Percentiles rank a stretch among this genome's conserved stretches.
Conservation (phyloP, 2,797 vertebrate genomes). For the Orestias chungarensis region DNA sequence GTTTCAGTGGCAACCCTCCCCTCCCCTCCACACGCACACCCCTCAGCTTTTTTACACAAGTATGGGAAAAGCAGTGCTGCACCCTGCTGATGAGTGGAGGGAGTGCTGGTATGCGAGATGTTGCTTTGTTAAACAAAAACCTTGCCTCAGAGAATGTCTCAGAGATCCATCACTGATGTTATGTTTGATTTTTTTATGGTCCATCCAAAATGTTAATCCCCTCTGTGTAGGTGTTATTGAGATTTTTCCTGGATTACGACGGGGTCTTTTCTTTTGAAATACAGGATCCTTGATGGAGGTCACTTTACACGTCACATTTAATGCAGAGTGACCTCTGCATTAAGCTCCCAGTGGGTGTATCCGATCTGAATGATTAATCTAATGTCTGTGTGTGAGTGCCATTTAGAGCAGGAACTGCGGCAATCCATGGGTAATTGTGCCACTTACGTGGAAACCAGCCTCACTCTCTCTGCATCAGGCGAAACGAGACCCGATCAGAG, state of each 20-base stretch:
- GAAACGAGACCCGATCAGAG: neutral
- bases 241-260: constrained; percentile 12
- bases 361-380: constrained; percentile 64
- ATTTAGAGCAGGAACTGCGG: constrained; percentile 7
- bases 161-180: neutral
- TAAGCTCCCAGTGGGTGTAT: constrained; percentile 66
- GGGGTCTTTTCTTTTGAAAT: constrained; percentile 10
- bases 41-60: constrained; percentile 12
- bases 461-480: neutral
- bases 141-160: no score
- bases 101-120: constrained; percentile 45
- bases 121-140: constrained; percentile 21
- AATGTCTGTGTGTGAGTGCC: constrained; percentile 10
- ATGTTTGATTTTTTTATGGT: constrained; percentile 11
- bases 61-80: constrained; percentile 91
- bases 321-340: constrained; percentile 66
- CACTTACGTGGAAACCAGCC: neutral
- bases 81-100: constrained; percentile 83
- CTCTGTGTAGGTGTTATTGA: constrained; percentile 1
- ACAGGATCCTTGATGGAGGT: constrained; percentile 45
- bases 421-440: constrained; percentile 8
- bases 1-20: constrained; percentile 60
- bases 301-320: constrained; percentile 62
- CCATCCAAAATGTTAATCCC: constrained; percentile 5
- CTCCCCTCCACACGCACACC: constrained; percentile 9